A percentile compares a stretch with the other conserved stretches of the same genome.
Evolutionary conservation across 2,797 vertebrate genomes (phyloP).

Genomic region (Poecilia wingei): DNA sequence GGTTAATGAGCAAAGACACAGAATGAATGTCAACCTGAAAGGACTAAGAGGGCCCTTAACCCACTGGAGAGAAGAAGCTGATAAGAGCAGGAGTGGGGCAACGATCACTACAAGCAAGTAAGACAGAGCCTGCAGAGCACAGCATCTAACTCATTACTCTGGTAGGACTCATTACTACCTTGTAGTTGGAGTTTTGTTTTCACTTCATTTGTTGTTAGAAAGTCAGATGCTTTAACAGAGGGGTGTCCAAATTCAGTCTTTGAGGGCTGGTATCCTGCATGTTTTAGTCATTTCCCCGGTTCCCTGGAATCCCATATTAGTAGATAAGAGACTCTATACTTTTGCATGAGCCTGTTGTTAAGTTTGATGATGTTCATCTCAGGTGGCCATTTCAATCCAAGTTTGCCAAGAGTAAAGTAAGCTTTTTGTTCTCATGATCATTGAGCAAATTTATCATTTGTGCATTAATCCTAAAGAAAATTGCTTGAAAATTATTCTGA

Average conservation of each 20-base stretch:
- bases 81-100: constrained; percentile 37
- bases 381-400: neutral
- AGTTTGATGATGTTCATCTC: neutral
- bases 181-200: neutral
- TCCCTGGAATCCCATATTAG: neutral
- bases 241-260: too few species aligned
- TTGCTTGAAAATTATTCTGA: neutral
- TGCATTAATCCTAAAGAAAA: neutral
- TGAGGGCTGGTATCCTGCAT: too few species aligned
- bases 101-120: constrained; percentile 15
- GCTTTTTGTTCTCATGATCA: neutral
- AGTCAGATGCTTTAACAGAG: neutral
- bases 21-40: constrained; percentile 34
- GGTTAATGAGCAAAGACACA: constrained; percentile 41
- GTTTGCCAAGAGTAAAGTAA: neutral
- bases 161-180: neutral
- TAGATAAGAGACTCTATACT: neutral
- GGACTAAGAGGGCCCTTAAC: constrained; percentile 9
- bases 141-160: constrained; percentile 29
- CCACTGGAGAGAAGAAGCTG: constrained; percentile 32
- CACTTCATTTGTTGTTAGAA: constrained; percentile 13
- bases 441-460: neutral
- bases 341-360: neutral
- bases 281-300: too few species aligned
- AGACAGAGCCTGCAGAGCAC: constrained; percentile 19